These are phyloP conservation scores for Tetrax tetrax DNA, from an alignment of 2,113 vertebrate species.

Conservation along the genomic window DNA sequence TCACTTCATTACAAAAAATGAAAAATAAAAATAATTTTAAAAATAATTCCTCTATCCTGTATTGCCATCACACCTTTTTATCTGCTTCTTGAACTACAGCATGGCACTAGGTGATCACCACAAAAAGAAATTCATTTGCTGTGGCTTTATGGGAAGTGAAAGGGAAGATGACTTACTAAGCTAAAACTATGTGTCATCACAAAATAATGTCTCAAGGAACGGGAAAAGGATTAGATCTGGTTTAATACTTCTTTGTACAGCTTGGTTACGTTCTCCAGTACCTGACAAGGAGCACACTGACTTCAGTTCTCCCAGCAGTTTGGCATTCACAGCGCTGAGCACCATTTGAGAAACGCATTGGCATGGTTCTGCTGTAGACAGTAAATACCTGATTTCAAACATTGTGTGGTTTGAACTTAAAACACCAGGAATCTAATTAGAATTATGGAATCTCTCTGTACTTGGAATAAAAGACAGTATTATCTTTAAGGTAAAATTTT, in stretches of 20 bases:
- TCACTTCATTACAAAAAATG: neutral
- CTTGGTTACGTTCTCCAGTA: neutral
- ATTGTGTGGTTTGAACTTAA: fast-evolving
- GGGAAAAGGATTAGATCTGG: neutral
- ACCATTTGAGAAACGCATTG: neutral
- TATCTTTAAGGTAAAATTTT: neutral
- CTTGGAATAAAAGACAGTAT: neutral
- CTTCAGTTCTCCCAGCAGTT: neutral
- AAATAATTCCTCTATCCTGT: neutral
- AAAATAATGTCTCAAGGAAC: neutral
- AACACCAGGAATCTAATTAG: neutral
- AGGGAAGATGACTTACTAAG: neutral
- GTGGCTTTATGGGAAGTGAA: neutral
- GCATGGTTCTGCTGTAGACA: neutral
- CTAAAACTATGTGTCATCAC: neutral
- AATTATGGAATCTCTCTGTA: neutral
- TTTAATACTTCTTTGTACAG: neutral
- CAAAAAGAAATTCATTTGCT: neutral
- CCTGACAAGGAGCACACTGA: neutral
- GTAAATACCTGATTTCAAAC: neutral
- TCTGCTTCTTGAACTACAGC: neutral
- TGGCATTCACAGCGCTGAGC: neutral
- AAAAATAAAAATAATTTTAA: neutral
- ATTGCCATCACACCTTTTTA: neutral
- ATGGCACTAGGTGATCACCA: neutral